These are phyloP conservation scores for Bolinopsis microptera DNA, from an alignment of 37 sponge, comb jelly and placozoan genomes.

Conservation along the genomic window DNA sequence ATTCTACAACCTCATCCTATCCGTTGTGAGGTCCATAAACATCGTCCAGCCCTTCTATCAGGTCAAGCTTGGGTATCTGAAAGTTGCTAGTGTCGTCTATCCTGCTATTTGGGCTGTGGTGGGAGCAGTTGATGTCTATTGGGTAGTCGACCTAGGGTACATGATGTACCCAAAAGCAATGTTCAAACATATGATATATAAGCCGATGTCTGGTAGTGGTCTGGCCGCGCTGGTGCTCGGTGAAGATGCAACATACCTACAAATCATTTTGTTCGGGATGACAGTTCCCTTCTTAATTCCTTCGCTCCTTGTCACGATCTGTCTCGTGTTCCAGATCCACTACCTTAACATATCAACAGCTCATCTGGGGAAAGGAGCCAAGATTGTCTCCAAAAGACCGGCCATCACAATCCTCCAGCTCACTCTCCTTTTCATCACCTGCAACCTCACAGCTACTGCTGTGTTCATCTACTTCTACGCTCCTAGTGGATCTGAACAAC, in stretches of 20 bases:
- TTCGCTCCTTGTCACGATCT: neutral
- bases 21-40: slow-evolving; percentile 40
- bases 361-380: neutral
- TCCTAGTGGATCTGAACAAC: neutral
- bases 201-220: slow-evolving; percentile 30
- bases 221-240: neutral
- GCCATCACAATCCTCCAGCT: slow-evolving; percentile 51
- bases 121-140: neutral
- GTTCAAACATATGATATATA: slow-evolving; percentile 2
- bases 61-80: neutral
- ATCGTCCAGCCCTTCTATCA: slow-evolving; percentile 39
- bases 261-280: slow-evolving; percentile 31
- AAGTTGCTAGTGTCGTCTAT: neutral
- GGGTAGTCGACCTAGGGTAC: neutral
- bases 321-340: slow-evolving; percentile 26
- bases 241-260: neutral
- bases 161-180: neutral
- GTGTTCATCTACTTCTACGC: neutral
- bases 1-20: slow-evolving; percentile 14
- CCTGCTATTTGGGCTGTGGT: neutral
- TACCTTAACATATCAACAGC: neutral
- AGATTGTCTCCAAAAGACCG: neutral
- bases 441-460: slow-evolving; percentile 13
- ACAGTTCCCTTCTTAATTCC: neutral
- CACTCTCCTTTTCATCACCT: slow-evolving; percentile 16